These are phyloP conservation scores for Drosophila stalkeri DNA, from an alignment of 2,888 invertebrate genomes.

Conservation along the genomic window DNA sequence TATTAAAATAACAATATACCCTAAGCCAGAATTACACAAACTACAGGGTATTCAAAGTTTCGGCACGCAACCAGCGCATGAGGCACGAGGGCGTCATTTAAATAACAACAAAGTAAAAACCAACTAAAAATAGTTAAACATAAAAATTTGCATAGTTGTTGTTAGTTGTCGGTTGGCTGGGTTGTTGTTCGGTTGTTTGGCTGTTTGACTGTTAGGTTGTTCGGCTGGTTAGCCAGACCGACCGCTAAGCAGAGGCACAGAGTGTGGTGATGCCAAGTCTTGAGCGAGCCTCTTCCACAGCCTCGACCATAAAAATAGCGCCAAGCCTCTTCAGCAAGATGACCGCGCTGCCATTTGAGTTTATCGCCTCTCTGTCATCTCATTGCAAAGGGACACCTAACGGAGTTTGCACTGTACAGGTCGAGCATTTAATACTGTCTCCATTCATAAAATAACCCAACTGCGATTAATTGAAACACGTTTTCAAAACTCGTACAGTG, in stretches of 20 bases:
- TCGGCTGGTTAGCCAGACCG: conserved; percentile 18
- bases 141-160: conserved; percentile 80
- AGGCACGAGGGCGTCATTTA: conserved; percentile 70
- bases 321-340: conserved; percentile 19
- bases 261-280: conserved; percentile 47
- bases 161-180: conserved; percentile 67
- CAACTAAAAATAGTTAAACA: conserved; percentile 79
- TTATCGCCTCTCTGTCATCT: conserved; percentile 74
- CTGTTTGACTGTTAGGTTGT: conserved; percentile 52
- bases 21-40: too few species aligned
- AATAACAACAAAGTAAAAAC: conserved; percentile 75
- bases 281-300: conserved; percentile 61
- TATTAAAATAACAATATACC: neutral
- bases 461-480: conserved; percentile 4
- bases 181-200: conserved; percentile 58
- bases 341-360: conserved; percentile 42
- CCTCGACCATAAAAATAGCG: conserved; percentile 9
- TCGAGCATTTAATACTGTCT: neutral
- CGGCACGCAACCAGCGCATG: conserved; percentile 37
- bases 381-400: conserved; percentile 45
- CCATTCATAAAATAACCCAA: conserved; percentile 37
- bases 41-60: conserved; percentile 39
- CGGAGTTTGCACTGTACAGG: conserved; percentile 23
- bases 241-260: conserved; percentile 38
- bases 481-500: neutral